phyloP scores from a whole-genome alignment of 92 coral and sea anemone genomes.

The Pocillopora meandrina region DNA sequence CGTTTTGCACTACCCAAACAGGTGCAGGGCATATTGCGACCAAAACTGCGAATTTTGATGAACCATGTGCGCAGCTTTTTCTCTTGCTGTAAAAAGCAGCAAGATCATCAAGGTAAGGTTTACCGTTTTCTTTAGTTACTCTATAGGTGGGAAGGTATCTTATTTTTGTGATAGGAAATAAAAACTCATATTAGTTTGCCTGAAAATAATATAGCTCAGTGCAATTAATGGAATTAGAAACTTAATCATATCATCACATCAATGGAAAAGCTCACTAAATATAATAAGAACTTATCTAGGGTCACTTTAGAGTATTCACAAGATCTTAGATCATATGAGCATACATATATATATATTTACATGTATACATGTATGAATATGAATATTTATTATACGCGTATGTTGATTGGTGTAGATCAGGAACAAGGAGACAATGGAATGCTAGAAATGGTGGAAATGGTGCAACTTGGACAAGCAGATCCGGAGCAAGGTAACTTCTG shows the following conservation, averaged over 20 bases:
- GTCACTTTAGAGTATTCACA: too few species aligned
- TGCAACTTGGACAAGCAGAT: background rate
- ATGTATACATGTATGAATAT: too few species aligned
- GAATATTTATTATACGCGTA: background rate
- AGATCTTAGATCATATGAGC: too few species aligned
- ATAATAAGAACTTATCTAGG: too few species aligned
- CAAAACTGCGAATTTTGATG: background rate
- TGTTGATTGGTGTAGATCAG: background rate
- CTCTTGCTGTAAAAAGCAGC: background rate
- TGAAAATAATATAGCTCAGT: too few species aligned
- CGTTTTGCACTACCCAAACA: background rate
- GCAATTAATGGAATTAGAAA: too few species aligned
- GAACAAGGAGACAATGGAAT: background rate
- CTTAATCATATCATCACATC: too few species aligned
- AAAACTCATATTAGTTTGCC: too few species aligned
- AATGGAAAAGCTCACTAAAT: too few species aligned
- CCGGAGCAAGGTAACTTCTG: background rate
- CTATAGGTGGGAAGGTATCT: too few species aligned
- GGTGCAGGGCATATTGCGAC: background rate
- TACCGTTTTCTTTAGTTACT: background rate
- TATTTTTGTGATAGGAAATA: too few species aligned
- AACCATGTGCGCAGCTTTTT: background rate
- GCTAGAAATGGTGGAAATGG: background rate
- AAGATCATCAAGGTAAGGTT: background rate
- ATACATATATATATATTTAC: too few species aligned